Evolutionary conservation across 2,113 vertebrate genomes (phyloP).

Genomic region (Nematolebias whitei): DNA sequence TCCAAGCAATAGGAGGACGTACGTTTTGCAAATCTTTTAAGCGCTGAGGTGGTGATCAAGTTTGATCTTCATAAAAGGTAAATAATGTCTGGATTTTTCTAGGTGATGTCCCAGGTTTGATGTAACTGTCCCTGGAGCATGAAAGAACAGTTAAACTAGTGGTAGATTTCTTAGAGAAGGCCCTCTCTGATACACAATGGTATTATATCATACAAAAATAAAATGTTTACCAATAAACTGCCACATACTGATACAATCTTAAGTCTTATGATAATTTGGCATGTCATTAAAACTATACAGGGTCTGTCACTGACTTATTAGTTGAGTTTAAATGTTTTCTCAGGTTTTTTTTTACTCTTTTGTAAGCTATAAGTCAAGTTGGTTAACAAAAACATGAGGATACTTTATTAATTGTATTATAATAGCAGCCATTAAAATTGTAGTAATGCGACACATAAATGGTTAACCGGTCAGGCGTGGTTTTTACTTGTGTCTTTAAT

Average conservation of each 20-base stretch:
- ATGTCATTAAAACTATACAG: no score
- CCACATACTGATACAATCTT: no score
- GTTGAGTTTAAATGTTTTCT: no score
- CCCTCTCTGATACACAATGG: not conserved
- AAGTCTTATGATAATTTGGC: no score
- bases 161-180: not conserved
- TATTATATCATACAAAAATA: no score
- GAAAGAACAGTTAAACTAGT: not conserved
- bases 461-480: no score
- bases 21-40: constrained; percentile 75
- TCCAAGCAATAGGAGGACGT: constrained; percentile 64
- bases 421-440: not conserved
- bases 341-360: no score
- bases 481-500: not conserved
- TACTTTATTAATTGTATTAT: not conserved
- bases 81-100: constrained; percentile 33
- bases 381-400: no score
- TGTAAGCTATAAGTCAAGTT: no score
- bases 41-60: constrained; percentile 80
- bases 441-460: no score
- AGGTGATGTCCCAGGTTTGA: not conserved
- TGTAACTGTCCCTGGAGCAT: constrained; percentile 1
- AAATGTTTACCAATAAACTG: no score
- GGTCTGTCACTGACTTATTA: no score
- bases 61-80: constrained; percentile 71